These are phyloP conservation scores for Xestobium rufovillosum DNA, from an alignment of 2,888 invertebrate species.

Conservation along the genomic window DNA sequence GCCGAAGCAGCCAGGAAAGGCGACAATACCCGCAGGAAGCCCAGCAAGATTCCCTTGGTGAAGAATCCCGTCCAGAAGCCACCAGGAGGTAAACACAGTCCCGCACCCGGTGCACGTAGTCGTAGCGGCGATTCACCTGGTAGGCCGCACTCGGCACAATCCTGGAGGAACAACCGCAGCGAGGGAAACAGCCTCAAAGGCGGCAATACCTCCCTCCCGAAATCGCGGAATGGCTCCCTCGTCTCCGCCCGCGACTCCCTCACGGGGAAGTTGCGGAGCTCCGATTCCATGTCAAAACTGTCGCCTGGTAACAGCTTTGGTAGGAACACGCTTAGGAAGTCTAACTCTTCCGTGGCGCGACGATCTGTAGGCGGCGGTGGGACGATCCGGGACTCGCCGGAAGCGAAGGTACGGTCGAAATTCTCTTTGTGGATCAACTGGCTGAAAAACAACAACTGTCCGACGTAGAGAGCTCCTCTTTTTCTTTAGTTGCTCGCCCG, in stretches of 20 bases:
- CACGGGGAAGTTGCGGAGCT: constrained; percentile 46
- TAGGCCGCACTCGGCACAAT: constrained; percentile 50
- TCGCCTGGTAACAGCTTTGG: constrained; percentile 30
- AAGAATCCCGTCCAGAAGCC: constrained; percentile 56
- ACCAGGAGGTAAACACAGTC: constrained; percentile 42
- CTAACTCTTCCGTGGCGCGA: constrained; percentile 19
- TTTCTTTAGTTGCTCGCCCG: constrained; percentile 36
- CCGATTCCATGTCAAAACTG: constrained; percentile 45
- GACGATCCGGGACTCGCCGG: constrained; percentile 41
- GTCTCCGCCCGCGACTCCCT: constrained; percentile 45
- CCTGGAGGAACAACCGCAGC: constrained; percentile 37
- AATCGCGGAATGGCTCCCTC: constrained; percentile 40
- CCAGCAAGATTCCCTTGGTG: constrained; percentile 66
- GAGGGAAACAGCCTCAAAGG: constrained; percentile 36
- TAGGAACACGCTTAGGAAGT: constrained; percentile 20
- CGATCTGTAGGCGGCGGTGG: no score
- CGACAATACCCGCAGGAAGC: constrained; percentile 42
- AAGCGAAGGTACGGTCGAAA: constrained; percentile 66
- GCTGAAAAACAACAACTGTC: constrained; percentile 52
- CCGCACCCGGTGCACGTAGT: constrained; percentile 40
- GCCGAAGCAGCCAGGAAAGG: constrained; percentile 41
- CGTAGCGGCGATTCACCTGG: constrained; percentile 45
- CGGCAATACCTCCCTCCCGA: constrained; percentile 37
- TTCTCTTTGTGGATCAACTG: constrained; percentile 60
- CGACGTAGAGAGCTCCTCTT: constrained; percentile 38